Evolutionary conservation across 2,113 vertebrate genomes (phyloP).

Genomic region (Psettodes erumei): DNA sequence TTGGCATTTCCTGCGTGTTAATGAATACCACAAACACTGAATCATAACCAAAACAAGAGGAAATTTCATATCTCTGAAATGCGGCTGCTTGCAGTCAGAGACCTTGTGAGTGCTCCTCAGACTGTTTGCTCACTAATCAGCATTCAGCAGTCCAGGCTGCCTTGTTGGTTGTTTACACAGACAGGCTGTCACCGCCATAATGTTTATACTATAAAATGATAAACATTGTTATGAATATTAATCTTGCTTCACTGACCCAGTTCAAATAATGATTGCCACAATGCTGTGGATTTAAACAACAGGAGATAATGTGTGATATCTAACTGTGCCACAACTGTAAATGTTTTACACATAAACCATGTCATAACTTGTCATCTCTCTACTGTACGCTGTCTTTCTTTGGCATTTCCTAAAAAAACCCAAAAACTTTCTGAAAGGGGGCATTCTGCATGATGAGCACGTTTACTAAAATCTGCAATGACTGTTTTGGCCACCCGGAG

Average conservation of each 20-base stretch:
- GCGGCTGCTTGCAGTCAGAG: conserved; percentile 35
- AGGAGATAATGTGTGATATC: conserved; percentile 11
- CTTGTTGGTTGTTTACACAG: conserved; percentile 72
- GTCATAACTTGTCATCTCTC: neutral
- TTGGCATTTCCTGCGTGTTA: conserved; percentile 28
- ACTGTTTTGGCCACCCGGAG: neutral
- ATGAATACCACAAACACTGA: conserved; percentile 18
- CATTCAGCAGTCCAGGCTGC: conserved; percentile 52
- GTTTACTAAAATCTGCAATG: neutral
- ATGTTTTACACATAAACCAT: neutral
- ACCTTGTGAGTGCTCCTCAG: conserved; percentile 51
- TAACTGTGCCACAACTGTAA: neutral
- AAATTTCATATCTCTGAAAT: conserved; percentile 24
- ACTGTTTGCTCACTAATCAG: conserved; percentile 65
- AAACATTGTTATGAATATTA: conserved; percentile 68
- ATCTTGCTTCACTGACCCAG: conserved; percentile 51
- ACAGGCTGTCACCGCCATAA: conserved; percentile 62
- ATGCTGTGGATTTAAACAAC: conserved; percentile 27
- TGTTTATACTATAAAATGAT: conserved; percentile 67
- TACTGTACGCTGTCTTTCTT: neutral
- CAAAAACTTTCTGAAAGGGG: neutral
- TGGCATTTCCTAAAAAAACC: no score
- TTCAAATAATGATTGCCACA: conserved; percentile 45
- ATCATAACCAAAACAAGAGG: conserved; percentile 40
- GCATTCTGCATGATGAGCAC: neutral